phyloP scores from a whole-genome alignment of 2,888 invertebrate genomes.

The Atrina japonica region DNA sequence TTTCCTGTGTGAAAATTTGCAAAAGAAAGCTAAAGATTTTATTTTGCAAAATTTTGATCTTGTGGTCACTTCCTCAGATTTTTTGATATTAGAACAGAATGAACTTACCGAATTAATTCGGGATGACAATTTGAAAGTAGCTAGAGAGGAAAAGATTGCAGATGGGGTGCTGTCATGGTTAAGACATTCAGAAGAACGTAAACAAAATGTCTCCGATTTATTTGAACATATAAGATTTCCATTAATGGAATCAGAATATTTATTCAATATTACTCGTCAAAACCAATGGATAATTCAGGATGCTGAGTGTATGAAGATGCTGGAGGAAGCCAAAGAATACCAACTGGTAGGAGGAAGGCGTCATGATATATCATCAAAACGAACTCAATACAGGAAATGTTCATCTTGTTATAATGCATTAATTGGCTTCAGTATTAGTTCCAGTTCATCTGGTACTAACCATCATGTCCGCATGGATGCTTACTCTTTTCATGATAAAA shows the following conservation, averaged over 20 bases:
- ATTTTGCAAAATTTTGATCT: not conserved
- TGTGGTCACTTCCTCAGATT: not conserved
- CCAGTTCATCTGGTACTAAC: not conserved
- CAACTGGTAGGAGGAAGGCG: conserved; percentile 4
- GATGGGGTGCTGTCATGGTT: conserved; percentile 8
- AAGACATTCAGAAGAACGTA: not conserved
- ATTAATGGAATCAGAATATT: conserved; percentile 9
- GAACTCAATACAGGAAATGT: conserved; percentile 2
- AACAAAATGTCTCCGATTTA: not conserved
- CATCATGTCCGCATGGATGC: conserved; percentile 11
- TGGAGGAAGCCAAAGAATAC: conserved; percentile 7
- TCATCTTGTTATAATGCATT: not conserved
- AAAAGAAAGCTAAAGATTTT: not conserved
- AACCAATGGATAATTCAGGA: conserved; percentile 7
- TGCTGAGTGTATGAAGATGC: conserved; percentile 6
- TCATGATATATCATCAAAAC: conserved; percentile 1
- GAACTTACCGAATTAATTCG: not conserved
- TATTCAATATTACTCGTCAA: conserved; percentile 1
- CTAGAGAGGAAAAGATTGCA: not conserved
- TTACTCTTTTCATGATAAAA: conserved; percentile 9
- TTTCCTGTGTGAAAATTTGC: conserved; percentile 3
- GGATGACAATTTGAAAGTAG: not conserved
- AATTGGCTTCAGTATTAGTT: conserved; percentile 2
- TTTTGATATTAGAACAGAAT: not conserved
- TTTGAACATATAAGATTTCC: conserved; percentile 11